Base-by-base conservation (phyloP, 2,797 vertebrate species). In the Rhyacichthys aspro region DNA sequence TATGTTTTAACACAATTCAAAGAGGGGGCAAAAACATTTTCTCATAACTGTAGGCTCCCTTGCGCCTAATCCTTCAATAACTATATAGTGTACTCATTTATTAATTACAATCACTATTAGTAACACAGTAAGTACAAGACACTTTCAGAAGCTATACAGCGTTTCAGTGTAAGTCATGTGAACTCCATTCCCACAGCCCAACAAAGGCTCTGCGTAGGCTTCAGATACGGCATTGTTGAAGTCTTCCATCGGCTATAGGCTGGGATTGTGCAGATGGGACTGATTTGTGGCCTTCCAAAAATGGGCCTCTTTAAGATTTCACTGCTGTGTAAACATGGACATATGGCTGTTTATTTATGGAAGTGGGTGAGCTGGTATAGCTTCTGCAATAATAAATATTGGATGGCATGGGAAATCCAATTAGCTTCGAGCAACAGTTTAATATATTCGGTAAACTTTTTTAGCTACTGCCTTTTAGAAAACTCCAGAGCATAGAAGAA, bases 281-380 rank as follows among this genome's bases (percentile, higher is more conserved):
- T 54, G 36, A 67, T 68, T 78, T 48, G 3, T 53, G 18, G 11
- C 15, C 14, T 15, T 57, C 18, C 48, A 15, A 43, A 60, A 59
- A 69, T 7, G 8, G 10, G 28, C 55, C 16, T 72, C 53, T 76
- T 70, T 37, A 33, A 56, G 55, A 52, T 34, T 42, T 33, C 16
- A 11, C 11, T 59, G 33, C 18, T 19, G 34, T 38, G 50, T 55
- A 66, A 74, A 61, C 33, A 56, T 19, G 18, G 42, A n/a, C 32
- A 42, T 14, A 9, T 58, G 54, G 43, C n/a, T 72, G 50, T 69
- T 80, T 75, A 62, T 59, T 36, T 55, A 53, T 60, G 58, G 47
- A 58, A 60, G 12, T 61, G 33, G 52, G 42, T 18, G 44, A 67
- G 52, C 32, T 70, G 32, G 0, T 34, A n/a, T 58, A 38, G 55